These are phyloP conservation scores for Iguana delicatissima DNA, from an alignment of 2,797 vertebrate species.

Conservation along the genomic window DNA sequence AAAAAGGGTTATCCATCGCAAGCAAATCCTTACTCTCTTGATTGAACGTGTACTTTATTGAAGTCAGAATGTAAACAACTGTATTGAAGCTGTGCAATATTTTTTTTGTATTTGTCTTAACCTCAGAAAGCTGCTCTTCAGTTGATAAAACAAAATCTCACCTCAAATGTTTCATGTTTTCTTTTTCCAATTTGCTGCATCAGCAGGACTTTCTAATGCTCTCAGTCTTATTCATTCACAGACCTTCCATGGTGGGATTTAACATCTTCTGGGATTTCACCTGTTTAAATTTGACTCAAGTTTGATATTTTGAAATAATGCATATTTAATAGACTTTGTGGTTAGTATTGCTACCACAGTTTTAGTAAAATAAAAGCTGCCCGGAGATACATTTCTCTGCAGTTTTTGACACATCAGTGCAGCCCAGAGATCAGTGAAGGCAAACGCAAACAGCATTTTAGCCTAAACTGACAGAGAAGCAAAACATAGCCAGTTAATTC, in stretches of 20 bases:
- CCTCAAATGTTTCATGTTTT: constrained; percentile 56
- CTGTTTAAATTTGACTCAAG: constrained; percentile 20
- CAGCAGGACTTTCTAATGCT: constrained; percentile 20
- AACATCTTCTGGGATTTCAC: constrained; percentile 41
- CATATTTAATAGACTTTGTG: constrained; percentile 50
- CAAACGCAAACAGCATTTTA: constrained; percentile 17
- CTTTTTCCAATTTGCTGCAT: constrained; percentile 46
- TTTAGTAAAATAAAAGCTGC: constrained; percentile 45
- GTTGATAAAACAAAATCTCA: constrained; percentile 64
- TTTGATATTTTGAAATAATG: constrained; percentile 51
- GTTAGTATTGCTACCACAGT: constrained; percentile 40
- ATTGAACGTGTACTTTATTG: constrained; percentile 61
- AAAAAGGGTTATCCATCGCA: constrained; percentile 32
- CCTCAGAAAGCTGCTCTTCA: constrained; percentile 72
- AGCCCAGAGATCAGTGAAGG: constrained; percentile 44
- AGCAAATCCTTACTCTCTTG: constrained; percentile 33
- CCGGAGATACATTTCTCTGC: constrained; percentile 48
- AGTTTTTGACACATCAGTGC: constrained; percentile 42
- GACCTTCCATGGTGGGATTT: constrained; percentile 4
- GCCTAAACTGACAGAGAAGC: constrained; percentile 43
- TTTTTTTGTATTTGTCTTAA: constrained; percentile 72
- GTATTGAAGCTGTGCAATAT: constrained; percentile 75
- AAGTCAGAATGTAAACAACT: constrained; percentile 73
- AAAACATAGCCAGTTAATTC: constrained; percentile 43
- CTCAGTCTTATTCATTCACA: constrained; percentile 20